Base-by-base conservation (phyloP, 2,888 invertebrate species). In the Euspilapteryx auroguttella region DNA sequence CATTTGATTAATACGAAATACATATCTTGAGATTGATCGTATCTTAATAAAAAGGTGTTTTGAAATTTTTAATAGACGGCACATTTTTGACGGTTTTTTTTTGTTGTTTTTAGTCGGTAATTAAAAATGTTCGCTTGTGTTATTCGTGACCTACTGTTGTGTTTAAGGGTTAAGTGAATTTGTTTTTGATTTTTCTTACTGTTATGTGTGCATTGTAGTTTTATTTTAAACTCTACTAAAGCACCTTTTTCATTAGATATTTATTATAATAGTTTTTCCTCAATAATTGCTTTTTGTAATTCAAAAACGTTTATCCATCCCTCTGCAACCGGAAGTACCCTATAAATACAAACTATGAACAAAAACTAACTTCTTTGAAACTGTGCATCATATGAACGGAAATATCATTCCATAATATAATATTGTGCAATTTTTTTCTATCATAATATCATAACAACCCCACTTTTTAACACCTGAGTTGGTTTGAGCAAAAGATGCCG, bases 21-120 rank as follows among this genome's bases (percentile, higher is more conserved):
- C 29, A 43, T 36, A n/a, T n/a, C n/a, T 41, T 39, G 15, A 39
- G 46, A 47, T 45, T 36, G 61, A 64, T 65, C 52, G 52, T 59
- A 65, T 65, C 62, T 56, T 40, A 55, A 62, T 62, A 62, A 63
- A 57, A 61, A 55, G 50, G 57, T 59, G 58, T 64, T 64, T 63
- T 59, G 54, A 56, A 54, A 57, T 49, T 50, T 49, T 62, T n/a
- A 63, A 64, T 61, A 58, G 63, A 55, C 48, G 53, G 52, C 49
- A 51, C 41, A 45, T 47, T 53, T 45, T 42, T 42, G 45, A 39
- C 42, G 46, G 45, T 49, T 53, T 32, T 46, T 45, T 47, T 40
- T 47, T 44, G 46, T 44, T 35, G 47, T 41, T 32, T 39, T 36
- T 36, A 40, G 37, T 40, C 35, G 37, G 45, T 57, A 61, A 61